A percentile compares a stretch with the other conserved stretches of the same genome.
These are phyloP conservation scores for Syrista parreyssii DNA, from an alignment of 2,888 invertebrate species.

Conservation along the genomic window DNA sequence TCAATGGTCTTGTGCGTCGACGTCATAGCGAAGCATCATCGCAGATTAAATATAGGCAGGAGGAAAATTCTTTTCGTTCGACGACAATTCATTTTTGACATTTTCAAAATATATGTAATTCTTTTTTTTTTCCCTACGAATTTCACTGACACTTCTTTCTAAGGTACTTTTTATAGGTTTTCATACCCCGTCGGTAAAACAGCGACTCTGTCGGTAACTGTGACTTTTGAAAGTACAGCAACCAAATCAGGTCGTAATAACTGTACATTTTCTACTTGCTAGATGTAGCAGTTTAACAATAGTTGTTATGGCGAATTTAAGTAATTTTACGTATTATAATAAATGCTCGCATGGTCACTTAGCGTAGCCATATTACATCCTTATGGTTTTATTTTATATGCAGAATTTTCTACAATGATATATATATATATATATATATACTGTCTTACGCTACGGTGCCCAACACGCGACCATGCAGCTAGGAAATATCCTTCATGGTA, in stretches of 20 bases:
- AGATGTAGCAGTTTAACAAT: background rate
- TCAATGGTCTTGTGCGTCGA: constrained; percentile 2
- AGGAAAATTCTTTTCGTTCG: background rate
- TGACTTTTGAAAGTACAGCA: background rate
- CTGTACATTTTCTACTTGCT: background rate
- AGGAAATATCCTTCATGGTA: constrained; percentile 1
- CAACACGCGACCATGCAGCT: background rate
- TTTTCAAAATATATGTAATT: background rate
- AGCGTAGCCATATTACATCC: background rate
- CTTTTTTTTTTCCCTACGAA: background rate
- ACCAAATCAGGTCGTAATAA: background rate
- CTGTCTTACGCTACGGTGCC: background rate
- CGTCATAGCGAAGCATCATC: background rate
- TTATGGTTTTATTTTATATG: background rate
- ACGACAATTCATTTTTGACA: background rate
- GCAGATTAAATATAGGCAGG: background rate
- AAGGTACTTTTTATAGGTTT: background rate
- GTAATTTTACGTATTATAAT: background rate
- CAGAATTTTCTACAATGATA: background rate
- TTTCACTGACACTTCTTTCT: background rate
- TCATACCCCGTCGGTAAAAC: background rate
- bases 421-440: too few species aligned
- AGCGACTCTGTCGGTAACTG: background rate
- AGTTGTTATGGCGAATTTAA: background rate
- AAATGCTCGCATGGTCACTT: background rate